A percentile compares a stretch with the other conserved stretches of the same genome.
These are phyloP conservation scores for Gorsachius goisagi DNA, from an alignment of 2,113 vertebrate genomes.

Conservation along the genomic window DNA sequence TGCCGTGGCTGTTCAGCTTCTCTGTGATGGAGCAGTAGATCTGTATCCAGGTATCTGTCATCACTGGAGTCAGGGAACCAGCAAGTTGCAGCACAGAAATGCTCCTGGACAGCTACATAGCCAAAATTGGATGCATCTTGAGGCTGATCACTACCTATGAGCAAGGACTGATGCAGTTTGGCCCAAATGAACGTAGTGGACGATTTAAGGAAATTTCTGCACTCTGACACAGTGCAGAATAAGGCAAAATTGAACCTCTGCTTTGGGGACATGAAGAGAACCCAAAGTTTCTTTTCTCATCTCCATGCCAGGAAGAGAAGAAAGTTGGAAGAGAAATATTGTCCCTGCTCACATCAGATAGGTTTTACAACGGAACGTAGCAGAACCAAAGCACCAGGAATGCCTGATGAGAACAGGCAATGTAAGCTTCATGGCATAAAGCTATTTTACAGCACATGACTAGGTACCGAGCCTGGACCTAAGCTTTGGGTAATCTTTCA, in stretches of 20 bases:
- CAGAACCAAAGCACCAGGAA: background rate
- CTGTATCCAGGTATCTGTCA: background rate
- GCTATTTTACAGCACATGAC: background rate
- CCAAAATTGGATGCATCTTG: background rate
- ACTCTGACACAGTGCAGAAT: background rate
- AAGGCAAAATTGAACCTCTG: background rate
- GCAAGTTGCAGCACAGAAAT: background rate
- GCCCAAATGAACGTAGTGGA: background rate
- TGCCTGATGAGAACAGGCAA: background rate
- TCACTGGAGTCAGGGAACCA: background rate
- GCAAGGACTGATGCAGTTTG: background rate
- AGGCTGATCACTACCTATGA: background rate
- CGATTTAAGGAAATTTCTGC: background rate
- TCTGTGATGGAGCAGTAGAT: background rate
- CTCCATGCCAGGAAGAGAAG: background rate
- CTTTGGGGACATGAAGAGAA: background rate
- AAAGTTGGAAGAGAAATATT: background rate
- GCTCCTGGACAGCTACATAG: background rate
- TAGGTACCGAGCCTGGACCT: background rate
- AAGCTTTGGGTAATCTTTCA: background rate
- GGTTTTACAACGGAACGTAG: background rate
- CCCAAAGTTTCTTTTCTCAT: background rate
- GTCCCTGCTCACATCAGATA: background rate
- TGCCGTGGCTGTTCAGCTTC: background rate
- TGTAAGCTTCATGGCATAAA: background rate